Base-by-base conservation (phyloP, 2,113 vertebrate genomes). In the Pseudolaguvia tuberculata region DNA sequence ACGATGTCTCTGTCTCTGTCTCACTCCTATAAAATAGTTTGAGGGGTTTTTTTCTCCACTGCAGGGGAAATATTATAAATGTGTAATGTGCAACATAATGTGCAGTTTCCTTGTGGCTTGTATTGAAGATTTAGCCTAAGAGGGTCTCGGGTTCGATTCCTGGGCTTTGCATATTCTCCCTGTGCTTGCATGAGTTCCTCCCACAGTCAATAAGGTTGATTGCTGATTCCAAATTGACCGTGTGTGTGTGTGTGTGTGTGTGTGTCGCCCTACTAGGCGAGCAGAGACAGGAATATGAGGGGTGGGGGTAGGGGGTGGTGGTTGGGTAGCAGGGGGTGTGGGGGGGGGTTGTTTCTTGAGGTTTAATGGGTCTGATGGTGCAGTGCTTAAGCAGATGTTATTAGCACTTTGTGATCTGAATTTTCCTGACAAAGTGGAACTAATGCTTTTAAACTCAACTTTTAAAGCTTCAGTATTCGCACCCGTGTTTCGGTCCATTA, bases 361-460 rank as follows among this genome's bases (percentile, higher is more conserved):
- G n/a, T 76, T 55, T 69, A 27, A 27, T 39, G 74, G 42, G 27
- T 35, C n/a, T 59, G 53, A 59, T 59, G 39, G 45, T 39, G 74
- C n/a, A 52, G 45, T 23, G 4, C 55, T 69, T n/a, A 56, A 51
- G 51, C 74, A 59, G 53, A 76, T 42, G 20, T 18, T 39, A 69
- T 51, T 61, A 39, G 29, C 55, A 76, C 31, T 35, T 31, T 42
- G 29, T 6, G 4, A 42, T 58, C 14, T 42, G 67, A 53, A 5
- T 39, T 21, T 20, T n/a, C 63, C 51, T 47, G 29, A 56, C 63
- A 69, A 31, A n/a, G 15, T 59, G 29, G 63, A 66, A 56, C 61
- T 15, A 29, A 3, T 2, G 45, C 45, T 27, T 48, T 66, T 18
- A 10, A 66, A 48, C n/a, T 6, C 1, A 47, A 6, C 35, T 45